These are phyloP conservation scores for Aricia artaxerxes DNA, from an alignment of 2,888 invertebrate genomes.

Conservation along the genomic window DNA sequence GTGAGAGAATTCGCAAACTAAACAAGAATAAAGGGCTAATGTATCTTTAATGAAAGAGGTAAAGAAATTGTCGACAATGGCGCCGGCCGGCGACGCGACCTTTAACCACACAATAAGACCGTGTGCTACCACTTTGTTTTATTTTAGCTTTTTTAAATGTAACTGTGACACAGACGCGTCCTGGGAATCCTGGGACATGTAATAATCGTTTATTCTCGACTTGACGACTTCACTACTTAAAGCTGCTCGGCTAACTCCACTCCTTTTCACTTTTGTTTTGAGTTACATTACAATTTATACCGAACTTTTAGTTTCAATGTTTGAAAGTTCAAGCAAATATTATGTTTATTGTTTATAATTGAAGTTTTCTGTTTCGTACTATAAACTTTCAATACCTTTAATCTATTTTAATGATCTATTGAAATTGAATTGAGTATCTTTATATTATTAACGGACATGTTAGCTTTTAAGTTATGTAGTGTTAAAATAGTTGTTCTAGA, in stretches of 20 bases:
- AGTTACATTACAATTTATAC: not conserved
- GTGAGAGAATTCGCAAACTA: conserved; percentile 69
- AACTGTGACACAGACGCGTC: conserved; percentile 3
- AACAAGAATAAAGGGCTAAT: conserved; percentile 73
- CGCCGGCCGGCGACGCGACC: conserved; percentile 42
- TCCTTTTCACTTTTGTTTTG: conserved; percentile 3
- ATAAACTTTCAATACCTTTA: not conserved
- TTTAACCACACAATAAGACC: conserved; percentile 42
- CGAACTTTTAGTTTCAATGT: not conserved
- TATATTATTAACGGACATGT: too few species aligned
- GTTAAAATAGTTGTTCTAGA: too few species aligned
- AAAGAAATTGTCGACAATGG: conserved; percentile 46
- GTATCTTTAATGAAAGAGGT: conserved; percentile 69
- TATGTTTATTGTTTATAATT: not conserved
- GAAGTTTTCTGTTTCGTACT: not conserved
- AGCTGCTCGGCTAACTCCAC: not conserved
- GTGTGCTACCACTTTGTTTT: conserved; percentile 30
- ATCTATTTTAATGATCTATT: too few species aligned
- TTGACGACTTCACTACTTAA: not conserved
- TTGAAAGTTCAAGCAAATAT: not conserved
- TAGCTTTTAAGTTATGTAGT: too few species aligned
- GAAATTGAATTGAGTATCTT: too few species aligned
- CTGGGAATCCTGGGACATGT: not conserved
- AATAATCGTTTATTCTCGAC: not conserved
- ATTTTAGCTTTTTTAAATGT: conserved; percentile 29